Evolutionary conservation across 2,797 vertebrate species (phyloP).

Genomic region (Hippopotamyrus pictus): DNA sequence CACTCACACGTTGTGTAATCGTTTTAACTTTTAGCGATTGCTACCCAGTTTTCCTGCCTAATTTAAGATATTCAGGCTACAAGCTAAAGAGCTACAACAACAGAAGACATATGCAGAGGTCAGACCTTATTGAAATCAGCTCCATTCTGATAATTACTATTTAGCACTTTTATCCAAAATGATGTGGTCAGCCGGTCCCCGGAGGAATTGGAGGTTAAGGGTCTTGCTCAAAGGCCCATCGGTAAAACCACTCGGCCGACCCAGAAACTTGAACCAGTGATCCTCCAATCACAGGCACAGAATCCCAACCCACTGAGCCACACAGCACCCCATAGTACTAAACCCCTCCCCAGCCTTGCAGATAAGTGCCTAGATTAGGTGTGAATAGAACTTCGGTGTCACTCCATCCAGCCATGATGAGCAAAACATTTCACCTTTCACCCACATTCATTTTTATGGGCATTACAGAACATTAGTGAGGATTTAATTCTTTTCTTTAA

Average conservation of each 20-base stretch:
- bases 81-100: neutral
- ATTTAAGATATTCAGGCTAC: neutral
- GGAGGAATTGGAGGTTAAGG: neutral
- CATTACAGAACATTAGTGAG: neutral
- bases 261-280: neutral
- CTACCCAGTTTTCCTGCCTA: neutral
- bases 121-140: neutral
- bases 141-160: neutral
- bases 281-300: neutral
- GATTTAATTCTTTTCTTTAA: neutral
- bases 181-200: neutral
- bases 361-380: neutral
- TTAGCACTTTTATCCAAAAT: neutral
- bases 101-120: neutral
- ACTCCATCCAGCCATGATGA: neutral
- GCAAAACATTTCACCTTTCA: neutral
- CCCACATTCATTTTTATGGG: neutral
- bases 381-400: neutral
- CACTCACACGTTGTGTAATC: neutral
- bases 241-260: neutral
- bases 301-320: neutral
- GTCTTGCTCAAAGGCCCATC: neutral
- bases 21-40: neutral
- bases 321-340: neutral
- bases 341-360: neutral